Conservation (phyloP, 2,888 invertebrate species). For the Dugesia japonica region DNA sequence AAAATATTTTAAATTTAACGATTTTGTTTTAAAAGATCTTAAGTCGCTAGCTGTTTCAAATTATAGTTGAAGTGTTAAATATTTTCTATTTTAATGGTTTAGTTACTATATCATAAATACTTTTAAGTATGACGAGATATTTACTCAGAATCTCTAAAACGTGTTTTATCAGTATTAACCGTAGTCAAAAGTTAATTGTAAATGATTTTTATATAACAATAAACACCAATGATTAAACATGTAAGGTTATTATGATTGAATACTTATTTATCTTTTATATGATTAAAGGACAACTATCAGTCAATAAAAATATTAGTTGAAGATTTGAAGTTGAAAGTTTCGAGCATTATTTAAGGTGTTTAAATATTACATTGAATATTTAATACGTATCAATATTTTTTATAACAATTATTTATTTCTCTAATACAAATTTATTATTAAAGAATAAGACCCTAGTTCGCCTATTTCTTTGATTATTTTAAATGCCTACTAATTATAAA, state of each 20-base stretch:
- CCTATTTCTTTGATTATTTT: no score
- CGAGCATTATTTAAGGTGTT: neutral
- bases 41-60: no score
- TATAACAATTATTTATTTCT: neutral
- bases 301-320: neutral
- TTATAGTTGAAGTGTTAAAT: no score
- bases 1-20: no score
- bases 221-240: neutral
- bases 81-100: no score
- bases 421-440: no score
- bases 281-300: neutral
- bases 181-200: neutral
- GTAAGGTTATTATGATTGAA: neutral
- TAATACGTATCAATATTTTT: neutral
- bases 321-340: neutral
- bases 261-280: neutral
- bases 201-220: neutral
- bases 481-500: no score
- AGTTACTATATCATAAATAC: no score
- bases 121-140: neutral
- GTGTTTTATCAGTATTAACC: neutral
- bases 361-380: no score
- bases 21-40: no score
- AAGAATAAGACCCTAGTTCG: no score
- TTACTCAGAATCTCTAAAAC: neutral